These are phyloP conservation scores for Etia nguti DNA, from an alignment of 2,113 vertebrate genomes.

Conservation along the genomic window DNA sequence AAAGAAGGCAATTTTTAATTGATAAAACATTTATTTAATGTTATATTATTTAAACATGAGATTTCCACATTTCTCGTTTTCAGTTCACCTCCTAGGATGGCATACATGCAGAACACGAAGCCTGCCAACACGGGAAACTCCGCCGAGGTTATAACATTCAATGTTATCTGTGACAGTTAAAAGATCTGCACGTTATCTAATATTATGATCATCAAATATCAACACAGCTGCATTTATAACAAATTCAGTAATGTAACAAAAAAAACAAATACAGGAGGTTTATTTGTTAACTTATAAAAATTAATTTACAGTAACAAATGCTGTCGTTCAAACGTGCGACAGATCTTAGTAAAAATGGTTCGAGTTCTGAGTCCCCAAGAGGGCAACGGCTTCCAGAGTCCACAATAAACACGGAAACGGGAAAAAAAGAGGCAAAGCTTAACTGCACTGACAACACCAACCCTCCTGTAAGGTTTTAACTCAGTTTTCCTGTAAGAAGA, in stretches of 20 bases:
- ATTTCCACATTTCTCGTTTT: conserved; percentile 38
- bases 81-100: conserved; percentile 1
- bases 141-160: conserved; percentile 55
- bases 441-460: not conserved
- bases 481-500: not conserved
- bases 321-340: conserved; percentile 42
- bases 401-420: conserved; percentile 11
- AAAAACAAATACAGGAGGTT: conserved; percentile 46
- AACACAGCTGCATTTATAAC: conserved; percentile 67
- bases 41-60: conserved; percentile 59
- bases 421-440: not conserved
- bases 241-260: conserved; percentile 58
- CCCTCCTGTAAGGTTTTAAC: not conserved
- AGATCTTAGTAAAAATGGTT: conserved; percentile 40
- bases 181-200: conserved; percentile 52
- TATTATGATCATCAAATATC: conserved; percentile 34
- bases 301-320: conserved; percentile 71
- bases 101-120: conserved; percentile 60
- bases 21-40: conserved; percentile 66
- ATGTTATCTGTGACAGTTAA: conserved; percentile 53
- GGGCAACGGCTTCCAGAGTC: not conserved
- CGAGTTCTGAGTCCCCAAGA: not conserved
- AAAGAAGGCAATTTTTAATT: not conserved
- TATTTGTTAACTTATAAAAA: conserved; percentile 72
- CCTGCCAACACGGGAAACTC: conserved; percentile 42